Evolutionary conservation across 2,113 vertebrate species (phyloP), one percentile per base, ranked within the genome.

Genomic region (Merops nubicus): DNA sequence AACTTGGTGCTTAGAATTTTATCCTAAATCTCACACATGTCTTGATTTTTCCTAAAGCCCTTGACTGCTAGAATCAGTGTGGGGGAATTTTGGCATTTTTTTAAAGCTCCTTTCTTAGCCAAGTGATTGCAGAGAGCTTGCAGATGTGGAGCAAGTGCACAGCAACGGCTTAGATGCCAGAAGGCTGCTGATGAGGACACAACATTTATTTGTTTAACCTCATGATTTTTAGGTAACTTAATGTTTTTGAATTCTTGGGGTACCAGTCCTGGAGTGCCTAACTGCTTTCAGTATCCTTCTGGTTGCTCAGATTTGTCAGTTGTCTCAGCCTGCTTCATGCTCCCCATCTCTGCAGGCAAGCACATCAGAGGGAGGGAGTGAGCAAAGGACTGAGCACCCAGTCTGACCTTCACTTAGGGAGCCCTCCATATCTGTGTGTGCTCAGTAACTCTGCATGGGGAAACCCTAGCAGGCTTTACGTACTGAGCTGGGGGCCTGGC

Each of bases 1-100:
- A 70, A 70, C 70, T 90, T 2, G 1, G 40, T 56, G 43, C 83
- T 93, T 80, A 93, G 38, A 78, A 51, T 69, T 80, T 80, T 86
- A 43, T 95, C 47, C 34, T 38, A 83, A 48, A 50, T 81, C 63
- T 77, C 2, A 1, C 70, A 31, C 4, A 9, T 38, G 12, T 62
- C 89, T 95, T 91, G 54, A 69, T 93, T 85, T 96, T 86, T 89
- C 54, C 13, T 63, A 28, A 92, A 85, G 21, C 38, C 9, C 9
- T 77, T 74, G 64, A 54, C 38, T 70, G 34, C 56, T 78, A 33
- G 47, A 87, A 50, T 92, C 54, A 45, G 6, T 25, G 50, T 33
- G 19, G 43, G 23, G 34, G n/a, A 87, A 45, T 92, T 92, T 72
- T 63, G 60, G 23, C 19, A 7, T 36, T 33, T 56, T 20, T 76